A percentile compares a stretch with the other conserved stretches of the same genome.
phyloP scores from a whole-genome alignment of 2,113 vertebrate species.

The Dicerorhinus sumatrensis region DNA sequence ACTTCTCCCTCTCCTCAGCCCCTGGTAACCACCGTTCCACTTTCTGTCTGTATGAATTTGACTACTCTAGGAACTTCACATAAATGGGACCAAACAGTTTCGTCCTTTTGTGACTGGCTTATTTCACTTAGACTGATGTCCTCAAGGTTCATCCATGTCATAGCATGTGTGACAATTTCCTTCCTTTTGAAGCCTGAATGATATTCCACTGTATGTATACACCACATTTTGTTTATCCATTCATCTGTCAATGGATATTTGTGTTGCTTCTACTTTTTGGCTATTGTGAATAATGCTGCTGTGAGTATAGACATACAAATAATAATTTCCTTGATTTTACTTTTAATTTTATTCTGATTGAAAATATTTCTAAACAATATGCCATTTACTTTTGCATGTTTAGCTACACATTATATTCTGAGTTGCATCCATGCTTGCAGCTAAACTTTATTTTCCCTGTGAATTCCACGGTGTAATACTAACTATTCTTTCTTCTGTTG shows the following conservation, averaged over 20 bases:
- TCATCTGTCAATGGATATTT: not conserved
- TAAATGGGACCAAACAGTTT: not conserved
- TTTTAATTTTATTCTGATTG: not conserved
- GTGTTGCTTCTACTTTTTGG: not conserved
- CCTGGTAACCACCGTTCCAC: not conserved
- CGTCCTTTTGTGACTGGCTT: not conserved
- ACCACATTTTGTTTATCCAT: not conserved
- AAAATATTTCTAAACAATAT: not conserved
- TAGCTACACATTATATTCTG: not conserved
- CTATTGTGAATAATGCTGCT: not conserved
- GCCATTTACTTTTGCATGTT: not conserved
- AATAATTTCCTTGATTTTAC: not conserved
- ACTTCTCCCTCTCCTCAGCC: accelerated
- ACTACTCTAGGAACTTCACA: not conserved
- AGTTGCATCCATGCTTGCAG: not conserved
- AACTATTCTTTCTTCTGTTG: not conserved
- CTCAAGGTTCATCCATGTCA: not conserved
- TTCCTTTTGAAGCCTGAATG: not conserved
- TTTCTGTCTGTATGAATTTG: not conserved
- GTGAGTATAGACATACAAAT: not conserved
- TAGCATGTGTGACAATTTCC: not conserved
- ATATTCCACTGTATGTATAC: not conserved
- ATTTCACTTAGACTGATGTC: not conserved
- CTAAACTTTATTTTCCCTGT: not conserved
- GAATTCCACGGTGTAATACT: not conserved